These are phyloP conservation scores for Cyphomyrus plagiostoma DNA, from an alignment of 2,113 vertebrate genomes.

Conservation along the genomic window DNA sequence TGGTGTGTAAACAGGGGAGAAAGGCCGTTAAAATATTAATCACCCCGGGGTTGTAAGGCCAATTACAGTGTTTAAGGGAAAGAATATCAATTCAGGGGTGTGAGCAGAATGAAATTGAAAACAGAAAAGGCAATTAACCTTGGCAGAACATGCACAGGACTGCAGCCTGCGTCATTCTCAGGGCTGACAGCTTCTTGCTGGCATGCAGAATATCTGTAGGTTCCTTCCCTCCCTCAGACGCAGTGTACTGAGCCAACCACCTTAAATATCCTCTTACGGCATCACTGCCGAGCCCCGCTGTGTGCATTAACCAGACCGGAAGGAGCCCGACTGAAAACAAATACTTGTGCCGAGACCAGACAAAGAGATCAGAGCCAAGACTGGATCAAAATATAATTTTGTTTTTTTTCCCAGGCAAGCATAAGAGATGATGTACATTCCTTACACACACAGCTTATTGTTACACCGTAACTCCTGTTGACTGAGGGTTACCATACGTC, in stretches of 20 bases:
- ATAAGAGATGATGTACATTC: neutral
- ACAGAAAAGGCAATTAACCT: constrained; percentile 55
- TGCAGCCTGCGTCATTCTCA: constrained; percentile 47
- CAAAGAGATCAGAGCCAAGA: neutral
- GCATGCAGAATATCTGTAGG: neutral
- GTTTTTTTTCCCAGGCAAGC: too few relatives aligned
- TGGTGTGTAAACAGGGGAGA: neutral
- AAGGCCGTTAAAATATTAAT: constrained; percentile 51
- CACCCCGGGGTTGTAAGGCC: constrained; percentile 39
- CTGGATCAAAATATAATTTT: neutral
- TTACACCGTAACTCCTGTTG: neutral
- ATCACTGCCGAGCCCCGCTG: neutral
- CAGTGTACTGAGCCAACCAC: neutral
- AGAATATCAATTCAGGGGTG: constrained; percentile 1
- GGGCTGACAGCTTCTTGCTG: constrained; percentile 26
- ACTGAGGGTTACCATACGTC: neutral
- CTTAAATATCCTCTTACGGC: neutral
- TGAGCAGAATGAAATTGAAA: constrained; percentile 26
- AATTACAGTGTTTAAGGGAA: constrained; percentile 26
- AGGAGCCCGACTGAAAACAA: neutral
- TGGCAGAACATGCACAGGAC: constrained; percentile 40
- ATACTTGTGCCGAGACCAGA: neutral
- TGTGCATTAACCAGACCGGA: neutral
- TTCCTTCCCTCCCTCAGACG: neutral
- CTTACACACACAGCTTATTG: neutral